These are phyloP conservation scores for Aphaenogaster ashmeadi DNA, from an alignment of 1,140 invertebrate species.

Conservation along the genomic window DNA sequence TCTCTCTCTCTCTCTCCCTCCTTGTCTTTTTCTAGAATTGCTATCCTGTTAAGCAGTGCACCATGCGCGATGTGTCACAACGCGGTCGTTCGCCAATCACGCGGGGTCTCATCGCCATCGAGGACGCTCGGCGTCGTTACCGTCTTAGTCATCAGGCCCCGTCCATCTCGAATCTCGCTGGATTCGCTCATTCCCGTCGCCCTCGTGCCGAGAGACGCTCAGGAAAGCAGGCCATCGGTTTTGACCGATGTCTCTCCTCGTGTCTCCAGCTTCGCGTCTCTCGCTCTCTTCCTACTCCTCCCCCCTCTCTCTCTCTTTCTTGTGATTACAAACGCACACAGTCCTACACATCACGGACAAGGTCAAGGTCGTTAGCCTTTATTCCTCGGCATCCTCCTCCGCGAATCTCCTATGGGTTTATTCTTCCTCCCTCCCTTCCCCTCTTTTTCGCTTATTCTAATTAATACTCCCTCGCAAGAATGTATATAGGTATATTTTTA, in stretches of 20 bases:
- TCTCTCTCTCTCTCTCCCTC: neutral
- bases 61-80: constrained; percentile 23
- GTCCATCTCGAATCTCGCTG: constrained; percentile 37
- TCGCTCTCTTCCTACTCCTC: constrained; percentile 46
- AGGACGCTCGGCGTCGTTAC: constrained; percentile 19
- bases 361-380: constrained; percentile 83
- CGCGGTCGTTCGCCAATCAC: constrained; percentile 5
- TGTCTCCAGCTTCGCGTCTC: constrained; percentile 37
- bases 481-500: neutral
- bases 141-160: constrained; percentile 37
- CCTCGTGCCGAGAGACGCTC: neutral
- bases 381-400: constrained; percentile 72
- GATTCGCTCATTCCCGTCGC: constrained; percentile 35
- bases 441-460: constrained; percentile 28
- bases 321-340: constrained; percentile 44
- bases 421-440: constrained; percentile 26
- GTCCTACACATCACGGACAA: constrained; percentile 74
- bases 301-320: constrained; percentile 48
- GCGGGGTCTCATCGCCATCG: constrained; percentile 27
- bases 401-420: constrained; percentile 42
- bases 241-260: constrained; percentile 76
- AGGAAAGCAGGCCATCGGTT: constrained; percentile 76
- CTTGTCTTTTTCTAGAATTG: neutral
- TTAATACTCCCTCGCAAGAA: neutral
- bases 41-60: constrained; percentile 16